Conservation (phyloP, 2,888 invertebrate species). For the Rhagophthalmus giganteus region DNA sequence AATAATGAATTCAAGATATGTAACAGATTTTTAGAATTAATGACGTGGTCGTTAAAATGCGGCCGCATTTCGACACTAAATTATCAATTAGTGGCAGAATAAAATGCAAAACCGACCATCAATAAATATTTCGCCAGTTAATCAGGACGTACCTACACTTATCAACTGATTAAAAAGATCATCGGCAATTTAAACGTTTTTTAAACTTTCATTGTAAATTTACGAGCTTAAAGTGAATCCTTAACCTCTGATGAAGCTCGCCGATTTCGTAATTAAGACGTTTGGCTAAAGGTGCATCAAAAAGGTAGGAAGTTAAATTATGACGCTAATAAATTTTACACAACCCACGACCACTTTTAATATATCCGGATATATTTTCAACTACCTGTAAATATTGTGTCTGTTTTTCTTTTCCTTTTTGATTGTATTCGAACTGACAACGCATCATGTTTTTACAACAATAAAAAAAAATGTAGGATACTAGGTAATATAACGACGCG, state of each 20-base stretch:
- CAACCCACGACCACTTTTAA: conserved; percentile 12
- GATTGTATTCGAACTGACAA: background rate
- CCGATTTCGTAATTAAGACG: conserved; percentile 29
- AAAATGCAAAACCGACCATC: conserved; percentile 7
- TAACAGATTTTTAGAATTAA: background rate
- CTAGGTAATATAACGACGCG: too few relatives aligned
- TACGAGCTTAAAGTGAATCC: conserved; percentile 13
- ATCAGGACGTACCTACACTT: conserved; percentile 2
- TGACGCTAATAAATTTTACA: conserved; percentile 28
- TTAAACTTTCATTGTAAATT: conserved; percentile 15
- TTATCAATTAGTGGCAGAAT: conserved; percentile 8
- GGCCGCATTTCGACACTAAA: conserved; percentile 3
- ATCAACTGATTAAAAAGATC: conserved; percentile 12
- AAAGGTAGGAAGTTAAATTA: conserved; percentile 18
- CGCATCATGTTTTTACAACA: background rate
- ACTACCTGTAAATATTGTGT: conserved; percentile 12
- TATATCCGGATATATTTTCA: conserved; percentile 8
- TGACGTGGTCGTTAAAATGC: background rate
- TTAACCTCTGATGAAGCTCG: conserved; percentile 16
- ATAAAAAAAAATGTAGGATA: too few relatives aligned
- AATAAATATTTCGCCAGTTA: conserved; percentile 11
- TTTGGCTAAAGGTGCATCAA: conserved; percentile 30
- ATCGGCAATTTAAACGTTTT: conserved; percentile 6
- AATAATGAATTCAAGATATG: background rate
- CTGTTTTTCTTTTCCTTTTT: background rate